Percentiles rank a stretch among this genome's conserved stretches.
Evolutionary conservation across 92 coral and sea anemone species (phyloP).

Genomic region (Siderastrea radians): DNA sequence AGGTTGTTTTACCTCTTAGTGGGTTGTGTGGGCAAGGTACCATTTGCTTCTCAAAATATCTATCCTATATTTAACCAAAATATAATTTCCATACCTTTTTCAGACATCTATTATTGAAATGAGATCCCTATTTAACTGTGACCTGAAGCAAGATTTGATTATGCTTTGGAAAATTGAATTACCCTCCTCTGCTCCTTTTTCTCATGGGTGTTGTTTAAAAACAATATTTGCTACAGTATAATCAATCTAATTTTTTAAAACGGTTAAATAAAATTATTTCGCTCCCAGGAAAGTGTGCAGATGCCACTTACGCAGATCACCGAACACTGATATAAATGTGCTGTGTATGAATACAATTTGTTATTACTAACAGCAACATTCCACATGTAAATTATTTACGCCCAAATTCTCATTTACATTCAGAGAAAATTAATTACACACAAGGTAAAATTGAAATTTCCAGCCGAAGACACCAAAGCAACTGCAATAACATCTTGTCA

Average conservation of each 20-base stretch:
- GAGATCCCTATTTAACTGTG: not conserved
- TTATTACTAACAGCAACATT: not conserved
- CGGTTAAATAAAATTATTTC: too few species aligned
- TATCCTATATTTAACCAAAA: not conserved
- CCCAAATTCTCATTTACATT: not conserved
- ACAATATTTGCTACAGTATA: too few species aligned
- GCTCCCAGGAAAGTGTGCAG: too few species aligned
- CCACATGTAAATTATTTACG: not conserved
- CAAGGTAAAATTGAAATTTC: not conserved
- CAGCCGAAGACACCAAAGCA: too few species aligned
- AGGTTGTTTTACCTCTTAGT: too few species aligned
- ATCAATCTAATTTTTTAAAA: too few species aligned
- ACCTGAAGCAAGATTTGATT: not conserved
- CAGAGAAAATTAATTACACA: not conserved
- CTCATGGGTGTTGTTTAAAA: not conserved
- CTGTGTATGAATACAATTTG: too few species aligned
- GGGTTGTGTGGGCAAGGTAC: too few species aligned
- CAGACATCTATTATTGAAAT: not conserved
- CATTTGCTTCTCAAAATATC: not conserved
- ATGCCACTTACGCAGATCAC: too few species aligned
- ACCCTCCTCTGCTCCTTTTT: not conserved
- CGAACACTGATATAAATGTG: too few species aligned
- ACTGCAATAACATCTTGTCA: too few species aligned
- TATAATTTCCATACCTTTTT: constrained; percentile 1
- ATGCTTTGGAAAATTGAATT: not conserved